Conservation (phyloP, 2,113 vertebrate genomes). For the Phylloscopus trochilus region DNA sequence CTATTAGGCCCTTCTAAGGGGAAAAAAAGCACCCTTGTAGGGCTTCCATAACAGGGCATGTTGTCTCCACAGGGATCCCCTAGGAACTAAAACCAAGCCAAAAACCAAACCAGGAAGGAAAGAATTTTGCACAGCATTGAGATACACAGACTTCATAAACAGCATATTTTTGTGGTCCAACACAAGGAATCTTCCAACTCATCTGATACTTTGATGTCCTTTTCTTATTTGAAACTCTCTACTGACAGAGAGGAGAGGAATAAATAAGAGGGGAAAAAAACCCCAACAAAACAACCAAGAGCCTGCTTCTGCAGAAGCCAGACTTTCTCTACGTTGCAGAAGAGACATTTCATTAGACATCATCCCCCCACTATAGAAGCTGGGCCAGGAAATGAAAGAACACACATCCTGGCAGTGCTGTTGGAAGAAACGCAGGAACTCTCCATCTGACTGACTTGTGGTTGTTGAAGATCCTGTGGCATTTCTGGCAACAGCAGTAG, state of each 20-base stretch:
- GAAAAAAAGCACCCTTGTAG: not conserved
- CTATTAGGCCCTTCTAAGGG: not conserved
- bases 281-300: not conserved
- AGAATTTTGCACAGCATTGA: not conserved
- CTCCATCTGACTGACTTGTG: not conserved
- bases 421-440: conserved; percentile 9
- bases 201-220: not conserved
- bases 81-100: not conserved
- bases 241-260: not conserved
- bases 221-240: not conserved
- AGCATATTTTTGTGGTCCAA: not conserved
- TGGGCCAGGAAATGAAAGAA: not conserved
- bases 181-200: not conserved
- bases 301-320: not conserved
- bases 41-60: not conserved
- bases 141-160: not conserved
- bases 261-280: not conserved
- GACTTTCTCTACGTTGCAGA: not conserved
- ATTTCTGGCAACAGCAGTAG: not conserved
- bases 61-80: not conserved
- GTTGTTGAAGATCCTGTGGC: not conserved
- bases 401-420: not conserved
- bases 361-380: not conserved
- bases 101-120: not conserved
- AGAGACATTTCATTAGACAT: not conserved